Percentiles rank a stretch among this genome's conserved stretches.
These are phyloP conservation scores for Craseonycteris thonglongyai DNA, from an alignment of 2,113 vertebrate genomes.

Conservation along the genomic window DNA sequence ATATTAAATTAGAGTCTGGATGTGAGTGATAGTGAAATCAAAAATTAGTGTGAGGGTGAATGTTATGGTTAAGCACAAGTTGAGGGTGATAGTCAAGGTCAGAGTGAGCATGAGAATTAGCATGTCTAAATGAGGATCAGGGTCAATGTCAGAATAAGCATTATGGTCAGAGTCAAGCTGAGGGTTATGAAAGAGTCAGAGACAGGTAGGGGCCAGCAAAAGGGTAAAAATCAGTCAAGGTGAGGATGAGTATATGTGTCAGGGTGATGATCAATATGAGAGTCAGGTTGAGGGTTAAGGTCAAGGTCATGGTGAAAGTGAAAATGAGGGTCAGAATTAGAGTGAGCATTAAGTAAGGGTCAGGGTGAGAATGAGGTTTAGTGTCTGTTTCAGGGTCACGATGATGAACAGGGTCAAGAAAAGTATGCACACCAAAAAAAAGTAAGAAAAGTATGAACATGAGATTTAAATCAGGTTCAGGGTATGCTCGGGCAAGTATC, in stretches of 20 bases:
- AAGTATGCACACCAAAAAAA: too few species aligned
- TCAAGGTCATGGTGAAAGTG: not conserved
- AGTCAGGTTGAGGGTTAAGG: not conserved
- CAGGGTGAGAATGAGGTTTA: not conserved
- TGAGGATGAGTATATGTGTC: not conserved
- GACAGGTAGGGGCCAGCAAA: not conserved
- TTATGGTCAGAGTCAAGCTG: not conserved
- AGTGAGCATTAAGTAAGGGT: not conserved
- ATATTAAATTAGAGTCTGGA: too few species aligned
- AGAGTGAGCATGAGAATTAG: not conserved
- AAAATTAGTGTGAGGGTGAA: not conserved
- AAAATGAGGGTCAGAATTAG: not conserved
- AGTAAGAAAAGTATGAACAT: not conserved
- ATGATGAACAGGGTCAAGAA: not conserved
- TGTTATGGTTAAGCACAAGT: not conserved
- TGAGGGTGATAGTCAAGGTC: not conserved
- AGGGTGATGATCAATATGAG: not conserved
- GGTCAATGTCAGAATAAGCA: not conserved
- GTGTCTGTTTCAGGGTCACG: not conserved
- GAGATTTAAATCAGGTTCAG: not conserved
- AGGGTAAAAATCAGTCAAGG: not conserved
- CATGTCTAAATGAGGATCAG: not conserved
- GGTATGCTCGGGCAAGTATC: not conserved
- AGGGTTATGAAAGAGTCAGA: not conserved
- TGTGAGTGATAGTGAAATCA: not conserved